Percentiles rank a stretch among this genome's conserved stretches.
These are phyloP conservation scores for Australoheros scitulus DNA, from an alignment of 2,113 vertebrate species.

Conservation along the genomic window DNA sequence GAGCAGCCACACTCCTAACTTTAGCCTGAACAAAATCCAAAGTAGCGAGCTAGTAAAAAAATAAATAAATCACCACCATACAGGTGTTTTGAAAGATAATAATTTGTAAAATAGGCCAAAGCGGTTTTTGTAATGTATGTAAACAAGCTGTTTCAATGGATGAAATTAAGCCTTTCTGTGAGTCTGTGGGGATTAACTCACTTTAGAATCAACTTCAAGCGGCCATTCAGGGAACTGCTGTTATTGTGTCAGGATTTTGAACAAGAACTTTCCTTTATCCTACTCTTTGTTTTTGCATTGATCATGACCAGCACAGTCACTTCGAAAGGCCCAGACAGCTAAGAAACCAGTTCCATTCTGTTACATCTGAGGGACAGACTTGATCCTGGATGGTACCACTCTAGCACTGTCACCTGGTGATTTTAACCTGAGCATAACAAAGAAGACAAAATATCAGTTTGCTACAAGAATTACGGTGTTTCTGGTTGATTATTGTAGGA, in stretches of 20 bases:
- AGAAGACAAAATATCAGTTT: conserved; percentile 47
- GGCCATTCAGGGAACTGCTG: no score
- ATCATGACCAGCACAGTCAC: conserved; percentile 35
- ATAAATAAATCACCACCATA: no score
- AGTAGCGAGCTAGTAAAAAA: background rate
- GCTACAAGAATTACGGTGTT: conserved; percentile 42
- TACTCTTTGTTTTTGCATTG: conserved; percentile 39
- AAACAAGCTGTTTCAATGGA: no score
- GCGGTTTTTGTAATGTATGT: no score
- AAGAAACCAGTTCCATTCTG: conserved; percentile 49
- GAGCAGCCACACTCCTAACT: background rate
- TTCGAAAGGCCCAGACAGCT: conserved; percentile 47
- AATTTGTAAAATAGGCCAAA: no score
- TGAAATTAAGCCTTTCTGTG: no score
- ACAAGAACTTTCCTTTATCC: conserved; percentile 44
- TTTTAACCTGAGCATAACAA: conserved; percentile 36
- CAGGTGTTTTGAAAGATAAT: no score
- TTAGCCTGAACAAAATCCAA: background rate
- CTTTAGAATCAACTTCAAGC: no score
- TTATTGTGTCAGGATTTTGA: conserved; percentile 43
- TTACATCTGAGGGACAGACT: conserved; percentile 45
- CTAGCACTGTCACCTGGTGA: conserved; percentile 36
- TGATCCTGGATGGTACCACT: conserved; percentile 30
- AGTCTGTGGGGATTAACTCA: no score
- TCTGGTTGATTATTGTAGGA: conserved; percentile 4